These are phyloP conservation scores for Ostrea edulis DNA, from an alignment of 1,140 invertebrate genomes.

Conservation along the genomic window DNA sequence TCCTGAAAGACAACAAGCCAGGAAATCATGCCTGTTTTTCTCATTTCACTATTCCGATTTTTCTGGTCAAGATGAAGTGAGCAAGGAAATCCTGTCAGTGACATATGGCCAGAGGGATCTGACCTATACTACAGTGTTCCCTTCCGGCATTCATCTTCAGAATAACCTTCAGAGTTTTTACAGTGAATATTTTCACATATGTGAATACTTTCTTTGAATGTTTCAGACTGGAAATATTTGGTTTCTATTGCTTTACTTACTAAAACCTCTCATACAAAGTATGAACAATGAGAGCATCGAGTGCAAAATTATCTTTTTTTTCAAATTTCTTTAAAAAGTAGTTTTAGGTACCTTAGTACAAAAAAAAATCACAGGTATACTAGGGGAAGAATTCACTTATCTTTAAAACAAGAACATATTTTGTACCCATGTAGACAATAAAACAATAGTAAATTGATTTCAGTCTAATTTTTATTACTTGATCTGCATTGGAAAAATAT, in stretches of 20 bases:
- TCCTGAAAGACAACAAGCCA: neutral
- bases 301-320: too few species aligned
- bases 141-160: slow-evolving; percentile 13
- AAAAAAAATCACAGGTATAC: too few species aligned
- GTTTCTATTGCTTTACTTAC: neutral
- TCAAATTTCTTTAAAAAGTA: too few species aligned
- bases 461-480: too few species aligned
- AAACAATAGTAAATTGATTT: too few species aligned
- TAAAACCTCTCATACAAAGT: neutral
- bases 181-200: slow-evolving; percentile 20
- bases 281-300: too few species aligned
- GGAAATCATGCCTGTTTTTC: neutral
- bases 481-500: too few species aligned
- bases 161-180: neutral
- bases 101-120: neutral
- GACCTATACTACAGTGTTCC: neutral
- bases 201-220: neutral
- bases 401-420: too few species aligned
- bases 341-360: too few species aligned
- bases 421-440: too few species aligned
- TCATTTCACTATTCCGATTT: neutral
- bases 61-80: slow-evolving; percentile 15
- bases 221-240: neutral
- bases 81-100: neutral
- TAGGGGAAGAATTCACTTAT: too few species aligned